Evolutionary conservation across 2,888 invertebrate genomes (phyloP).

Genomic region (Zaprionus obscuricornis): DNA sequence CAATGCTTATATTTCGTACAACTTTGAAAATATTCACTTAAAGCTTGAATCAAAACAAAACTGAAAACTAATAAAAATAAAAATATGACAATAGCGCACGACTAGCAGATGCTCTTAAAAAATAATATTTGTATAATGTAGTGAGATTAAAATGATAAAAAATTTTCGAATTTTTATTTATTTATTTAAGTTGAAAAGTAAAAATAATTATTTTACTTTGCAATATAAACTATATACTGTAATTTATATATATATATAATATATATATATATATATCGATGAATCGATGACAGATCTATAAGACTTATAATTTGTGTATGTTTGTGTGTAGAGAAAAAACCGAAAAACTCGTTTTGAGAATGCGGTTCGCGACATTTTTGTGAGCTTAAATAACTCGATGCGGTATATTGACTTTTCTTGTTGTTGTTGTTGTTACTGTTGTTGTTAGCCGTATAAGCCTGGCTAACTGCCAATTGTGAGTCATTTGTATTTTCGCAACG

Average conservation of each 20-base stretch:
- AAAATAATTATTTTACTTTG: too few relatives aligned
- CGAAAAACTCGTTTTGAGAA: constrained; percentile 60
- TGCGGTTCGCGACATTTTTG: constrained; percentile 59
- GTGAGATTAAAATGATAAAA: too few relatives aligned
- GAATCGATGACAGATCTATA: too few relatives aligned
- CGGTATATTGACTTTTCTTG: constrained; percentile 13
- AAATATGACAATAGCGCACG: not conserved
- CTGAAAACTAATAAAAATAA: constrained; percentile 24
- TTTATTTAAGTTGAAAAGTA: too few relatives aligned
- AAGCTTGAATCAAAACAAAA: constrained; percentile 48
- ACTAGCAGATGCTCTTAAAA: not conserved
- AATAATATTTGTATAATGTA: too few relatives aligned
- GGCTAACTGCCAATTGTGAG: constrained; percentile 41
- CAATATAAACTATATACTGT: too few relatives aligned
- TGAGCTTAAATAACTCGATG: constrained; percentile 51
- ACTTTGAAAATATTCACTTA: constrained; percentile 57
- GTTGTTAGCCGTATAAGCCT: constrained; percentile 30
- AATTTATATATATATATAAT: too few relatives aligned
- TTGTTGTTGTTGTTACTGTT: too few relatives aligned
- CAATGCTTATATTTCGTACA: constrained; percentile 38
- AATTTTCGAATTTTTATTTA: too few relatives aligned
- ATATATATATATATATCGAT: not conserved
- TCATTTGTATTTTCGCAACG: constrained; percentile 64
- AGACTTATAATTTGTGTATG: too few relatives aligned
- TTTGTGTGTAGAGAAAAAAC: constrained; percentile 11